Percentiles rank a stretch among this genome's conserved stretches.
These are phyloP conservation scores for Trichopoda pennipes DNA, from an alignment of 2,888 invertebrate genomes.

Conservation along the genomic window DNA sequence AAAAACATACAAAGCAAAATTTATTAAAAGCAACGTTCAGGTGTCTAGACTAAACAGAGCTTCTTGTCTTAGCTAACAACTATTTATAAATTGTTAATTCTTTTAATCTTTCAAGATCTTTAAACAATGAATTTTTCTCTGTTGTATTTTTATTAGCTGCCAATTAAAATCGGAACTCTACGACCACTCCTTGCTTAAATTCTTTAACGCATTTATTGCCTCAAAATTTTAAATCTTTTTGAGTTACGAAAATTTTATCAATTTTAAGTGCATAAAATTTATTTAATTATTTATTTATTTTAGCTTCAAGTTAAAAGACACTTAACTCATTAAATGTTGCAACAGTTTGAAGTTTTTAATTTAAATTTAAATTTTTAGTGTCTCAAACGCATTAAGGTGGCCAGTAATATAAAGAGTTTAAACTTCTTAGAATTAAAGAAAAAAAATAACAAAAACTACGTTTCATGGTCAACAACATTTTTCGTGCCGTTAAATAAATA, in stretches of 20 bases:
- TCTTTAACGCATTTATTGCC: neutral
- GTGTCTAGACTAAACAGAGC: neutral
- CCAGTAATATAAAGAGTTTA: constrained; percentile 40
- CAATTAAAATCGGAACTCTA: neutral
- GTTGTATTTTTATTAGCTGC: neutral
- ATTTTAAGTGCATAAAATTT: constrained; percentile 22
- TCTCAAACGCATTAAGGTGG: constrained; percentile 47
- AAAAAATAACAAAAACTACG: neutral
- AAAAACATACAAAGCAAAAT: neutral
- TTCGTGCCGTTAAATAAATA: constrained; percentile 5
- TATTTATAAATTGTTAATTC: too few species aligned
- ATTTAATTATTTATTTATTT: constrained; percentile 47
- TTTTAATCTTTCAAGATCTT: neutral
- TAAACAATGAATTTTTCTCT: neutral
- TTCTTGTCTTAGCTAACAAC: too few species aligned
- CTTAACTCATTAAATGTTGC: constrained; percentile 51
- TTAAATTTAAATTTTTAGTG: constrained; percentile 41
- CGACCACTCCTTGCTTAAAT: constrained; percentile 20
- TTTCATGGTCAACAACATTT: constrained; percentile 45
- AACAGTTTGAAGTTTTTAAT: constrained; percentile 31
- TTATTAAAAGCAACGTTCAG: neutral
- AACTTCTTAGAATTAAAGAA: neutral
- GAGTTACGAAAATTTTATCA: constrained; percentile 27
- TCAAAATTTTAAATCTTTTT: constrained; percentile 7
- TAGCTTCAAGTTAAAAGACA: constrained; percentile 16